Evolutionary conservation across 2,888 invertebrate species (phyloP).

Genomic region (Osmoderma eremita): DNA sequence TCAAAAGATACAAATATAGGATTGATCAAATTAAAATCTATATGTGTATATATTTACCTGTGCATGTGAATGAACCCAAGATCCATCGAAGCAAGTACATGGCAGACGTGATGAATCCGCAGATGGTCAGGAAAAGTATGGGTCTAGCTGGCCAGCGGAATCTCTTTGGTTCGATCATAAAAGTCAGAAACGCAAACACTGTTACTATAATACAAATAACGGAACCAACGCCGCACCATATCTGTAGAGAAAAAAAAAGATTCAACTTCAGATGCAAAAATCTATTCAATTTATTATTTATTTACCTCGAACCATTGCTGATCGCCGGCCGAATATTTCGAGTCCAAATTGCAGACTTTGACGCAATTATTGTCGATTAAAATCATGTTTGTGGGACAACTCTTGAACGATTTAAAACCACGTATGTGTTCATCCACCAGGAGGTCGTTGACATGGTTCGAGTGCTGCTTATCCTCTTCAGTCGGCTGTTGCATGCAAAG

Average conservation of each 20-base stretch:
- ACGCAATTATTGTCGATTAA: conserved; percentile 52
- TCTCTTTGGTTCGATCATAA: conserved; percentile 87
- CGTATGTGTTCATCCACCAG: conserved; percentile 35
- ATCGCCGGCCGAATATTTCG: conserved; percentile 30
- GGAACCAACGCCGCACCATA: conserved; percentile 82
- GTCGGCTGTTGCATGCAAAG: conserved; percentile 79
- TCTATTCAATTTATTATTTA: neutral
- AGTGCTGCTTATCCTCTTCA: conserved; percentile 47
- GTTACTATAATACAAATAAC: conserved; percentile 84
- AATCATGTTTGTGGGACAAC: conserved; percentile 54
- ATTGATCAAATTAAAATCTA: conserved; percentile 1
- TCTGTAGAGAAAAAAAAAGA: conserved; percentile 52
- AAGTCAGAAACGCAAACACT: conserved; percentile 84
- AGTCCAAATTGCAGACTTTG: conserved; percentile 44
- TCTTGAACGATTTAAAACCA: conserved; percentile 25
- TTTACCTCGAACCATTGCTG: conserved; percentile 67
- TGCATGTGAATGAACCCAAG: conserved; percentile 55
- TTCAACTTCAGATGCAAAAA: neutral
- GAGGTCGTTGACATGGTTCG: conserved; percentile 20
- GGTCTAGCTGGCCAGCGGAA: conserved; percentile 95
- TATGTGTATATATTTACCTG: conserved; percentile 46
- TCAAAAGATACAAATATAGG: neutral
- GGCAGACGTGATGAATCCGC: conserved; percentile 63
- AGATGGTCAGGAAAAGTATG: conserved; percentile 88
- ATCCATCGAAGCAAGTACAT: conserved; percentile 56